Percentiles rank a stretch among this genome's conserved stretches.
Conservation (phyloP, 2,888 invertebrate genomes). For the Leptothorax acervorum region DNA sequence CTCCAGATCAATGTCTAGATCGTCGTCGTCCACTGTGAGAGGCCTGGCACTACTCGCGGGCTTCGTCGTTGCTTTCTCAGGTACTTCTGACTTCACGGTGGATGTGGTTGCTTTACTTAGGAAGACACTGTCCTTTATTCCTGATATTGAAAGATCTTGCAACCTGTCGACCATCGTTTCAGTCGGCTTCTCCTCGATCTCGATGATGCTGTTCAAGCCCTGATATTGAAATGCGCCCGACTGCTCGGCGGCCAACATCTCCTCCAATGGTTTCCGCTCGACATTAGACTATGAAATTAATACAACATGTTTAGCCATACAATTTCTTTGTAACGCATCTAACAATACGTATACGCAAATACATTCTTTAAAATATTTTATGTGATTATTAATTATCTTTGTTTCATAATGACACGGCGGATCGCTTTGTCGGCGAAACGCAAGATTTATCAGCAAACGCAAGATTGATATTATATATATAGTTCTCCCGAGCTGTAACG, state of each 20-base stretch:
- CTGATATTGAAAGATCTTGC: conserved; percentile 75
- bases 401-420: not conserved
- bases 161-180: conserved; percentile 76
- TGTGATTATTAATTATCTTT: conserved; percentile 12
- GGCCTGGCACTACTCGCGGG: conserved; percentile 78
- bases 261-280: conserved; percentile 90
- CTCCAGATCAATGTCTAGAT: conserved; percentile 94
- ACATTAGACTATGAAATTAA: conserved; percentile 86
- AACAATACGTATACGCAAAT: not conserved
- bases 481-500: not conserved
- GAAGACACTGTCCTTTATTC: not conserved
- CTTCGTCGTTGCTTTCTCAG: conserved; percentile 71
- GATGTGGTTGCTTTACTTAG: conserved; percentile 41
- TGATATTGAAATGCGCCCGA: conserved; percentile 85
- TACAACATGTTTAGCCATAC: not conserved
- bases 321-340: not conserved
- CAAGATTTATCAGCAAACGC: not conserved
- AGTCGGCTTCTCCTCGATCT: conserved; percentile 50
- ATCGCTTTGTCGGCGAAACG: conserved; percentile 8
- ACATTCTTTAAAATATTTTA: conserved; percentile 21
- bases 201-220: not conserved
- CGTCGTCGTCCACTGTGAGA: conserved; percentile 87
- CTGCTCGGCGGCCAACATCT: conserved; percentile 89
- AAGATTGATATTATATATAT: conserved; percentile 9
- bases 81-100: not conserved